phyloP scores from a whole-genome alignment of 2,797 vertebrate species.

The Gymnoscopelus braueri region DNA sequence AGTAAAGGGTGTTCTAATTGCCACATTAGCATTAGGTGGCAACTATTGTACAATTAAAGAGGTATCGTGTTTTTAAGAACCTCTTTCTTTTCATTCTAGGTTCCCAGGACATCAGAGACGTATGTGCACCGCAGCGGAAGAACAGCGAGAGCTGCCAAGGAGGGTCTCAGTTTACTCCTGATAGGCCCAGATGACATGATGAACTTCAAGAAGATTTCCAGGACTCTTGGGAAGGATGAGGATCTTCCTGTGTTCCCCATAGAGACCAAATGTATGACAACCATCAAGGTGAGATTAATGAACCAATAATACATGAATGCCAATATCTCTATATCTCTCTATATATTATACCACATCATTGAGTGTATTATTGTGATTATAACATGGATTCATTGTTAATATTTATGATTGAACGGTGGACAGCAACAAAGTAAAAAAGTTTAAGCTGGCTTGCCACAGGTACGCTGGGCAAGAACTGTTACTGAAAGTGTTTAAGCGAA shows the following conservation, averaged over 20 bases:
- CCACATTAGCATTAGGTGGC: neutral
- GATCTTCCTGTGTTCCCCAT: slow-evolving; percentile 91
- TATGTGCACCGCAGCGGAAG: slow-evolving; percentile 95
- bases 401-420: too few species aligned
- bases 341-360: neutral
- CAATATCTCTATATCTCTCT: too few species aligned
- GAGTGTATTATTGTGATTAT: too few species aligned
- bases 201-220: slow-evolving; percentile 94
- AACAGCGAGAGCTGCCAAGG: slow-evolving; percentile 90
- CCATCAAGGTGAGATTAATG: slow-evolving; percentile 86
- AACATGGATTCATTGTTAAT: too few species aligned
- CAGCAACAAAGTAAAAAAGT: too few species aligned
- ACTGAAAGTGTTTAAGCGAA: too few species aligned
- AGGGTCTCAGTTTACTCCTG: slow-evolving; percentile 92
- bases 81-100: slow-evolving; percentile 70
- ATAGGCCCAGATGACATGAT: slow-evolving; percentile 92
- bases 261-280: slow-evolving; percentile 87
- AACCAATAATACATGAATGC: too few species aligned
- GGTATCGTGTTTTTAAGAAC: neutral
- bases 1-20: neutral
- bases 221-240: slow-evolving; percentile 88
- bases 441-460: too few species aligned
- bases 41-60: too few species aligned
- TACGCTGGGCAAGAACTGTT: too few species aligned
- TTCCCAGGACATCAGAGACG: slow-evolving; percentile 94